Conservation (phyloP, 2,113 vertebrate genomes). For the Dicerorhinus sumatrensis region DNA sequence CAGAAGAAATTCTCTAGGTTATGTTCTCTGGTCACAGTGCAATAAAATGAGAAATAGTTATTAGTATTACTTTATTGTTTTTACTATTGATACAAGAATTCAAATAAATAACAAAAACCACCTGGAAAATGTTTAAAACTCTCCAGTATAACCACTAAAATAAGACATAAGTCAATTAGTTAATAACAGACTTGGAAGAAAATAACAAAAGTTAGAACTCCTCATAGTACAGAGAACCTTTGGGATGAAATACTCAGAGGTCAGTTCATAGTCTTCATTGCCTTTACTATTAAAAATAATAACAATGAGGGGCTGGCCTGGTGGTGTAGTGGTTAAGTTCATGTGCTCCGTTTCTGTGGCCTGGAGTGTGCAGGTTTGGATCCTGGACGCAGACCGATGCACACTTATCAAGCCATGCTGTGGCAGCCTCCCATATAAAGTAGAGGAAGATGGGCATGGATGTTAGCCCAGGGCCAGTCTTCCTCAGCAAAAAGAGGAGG, state of each 20-base stretch:
- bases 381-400: too few relatives aligned
- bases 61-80: not conserved
- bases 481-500: too few relatives aligned
- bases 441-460: too few relatives aligned
- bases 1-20: not conserved
- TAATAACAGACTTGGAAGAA: slow-evolving; percentile 6
- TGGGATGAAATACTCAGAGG: not conserved
- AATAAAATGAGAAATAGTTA: not conserved
- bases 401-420: too few relatives aligned
- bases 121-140: not conserved
- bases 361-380: too few relatives aligned
- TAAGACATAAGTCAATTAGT: not conserved
- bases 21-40: not conserved
- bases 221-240: not conserved
- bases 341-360: too few relatives aligned
- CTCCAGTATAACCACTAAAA: not conserved
- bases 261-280: not conserved
- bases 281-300: not conserved
- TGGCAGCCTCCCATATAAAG: too few relatives aligned
- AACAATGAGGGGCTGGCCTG: not conserved
- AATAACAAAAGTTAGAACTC: not conserved
- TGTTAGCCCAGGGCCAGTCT: too few relatives aligned
- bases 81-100: not conserved
- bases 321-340: too few relatives aligned
- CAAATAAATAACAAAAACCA: not conserved